A percentile compares a stretch with the other conserved stretches of the same genome.
Evolutionary conservation across 1,140 invertebrate genomes (phyloP).

Genomic region (Drosophila busckii): DNA sequence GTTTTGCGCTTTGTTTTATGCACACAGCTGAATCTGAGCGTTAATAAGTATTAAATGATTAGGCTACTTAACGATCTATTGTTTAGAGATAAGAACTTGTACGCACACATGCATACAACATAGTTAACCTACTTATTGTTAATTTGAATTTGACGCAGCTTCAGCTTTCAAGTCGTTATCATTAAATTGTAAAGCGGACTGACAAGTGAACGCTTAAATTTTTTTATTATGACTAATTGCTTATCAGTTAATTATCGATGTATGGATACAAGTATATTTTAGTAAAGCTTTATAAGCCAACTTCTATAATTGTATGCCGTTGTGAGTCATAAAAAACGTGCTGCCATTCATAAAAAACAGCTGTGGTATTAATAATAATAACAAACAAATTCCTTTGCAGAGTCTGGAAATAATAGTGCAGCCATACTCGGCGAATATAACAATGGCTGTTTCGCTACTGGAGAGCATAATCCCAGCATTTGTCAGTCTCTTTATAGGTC

Average conservation of each 20-base stretch:
- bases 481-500: constrained; percentile 84
- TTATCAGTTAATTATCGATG: constrained; percentile 5
- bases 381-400: constrained; percentile 31
- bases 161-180: constrained; percentile 16
- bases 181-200: neutral
- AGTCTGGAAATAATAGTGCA: constrained; percentile 82
- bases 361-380: constrained; percentile 3
- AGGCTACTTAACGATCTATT: constrained; percentile 32
- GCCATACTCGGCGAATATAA: constrained; percentile 81
- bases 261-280: constrained; percentile 16
- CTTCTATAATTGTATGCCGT: neutral
- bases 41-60: constrained; percentile 8
- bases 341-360: constrained; percentile 7
- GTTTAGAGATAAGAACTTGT: constrained; percentile 45
- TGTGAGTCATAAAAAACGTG: constrained; percentile 8
- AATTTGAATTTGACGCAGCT: constrained; percentile 4
- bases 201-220: neutral
- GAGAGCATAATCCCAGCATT: constrained; percentile 83
- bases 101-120: neutral
- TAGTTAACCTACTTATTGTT: neutral
- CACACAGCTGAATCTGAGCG: constrained; percentile 13
- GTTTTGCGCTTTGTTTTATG: neutral
- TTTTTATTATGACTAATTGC: constrained; percentile 31
- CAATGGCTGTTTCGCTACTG: constrained; percentile 81
- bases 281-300: neutral